Evolutionary conservation across 2,797 vertebrate genomes (phyloP).

Genomic region (Otolemur crassicaudatus): DNA sequence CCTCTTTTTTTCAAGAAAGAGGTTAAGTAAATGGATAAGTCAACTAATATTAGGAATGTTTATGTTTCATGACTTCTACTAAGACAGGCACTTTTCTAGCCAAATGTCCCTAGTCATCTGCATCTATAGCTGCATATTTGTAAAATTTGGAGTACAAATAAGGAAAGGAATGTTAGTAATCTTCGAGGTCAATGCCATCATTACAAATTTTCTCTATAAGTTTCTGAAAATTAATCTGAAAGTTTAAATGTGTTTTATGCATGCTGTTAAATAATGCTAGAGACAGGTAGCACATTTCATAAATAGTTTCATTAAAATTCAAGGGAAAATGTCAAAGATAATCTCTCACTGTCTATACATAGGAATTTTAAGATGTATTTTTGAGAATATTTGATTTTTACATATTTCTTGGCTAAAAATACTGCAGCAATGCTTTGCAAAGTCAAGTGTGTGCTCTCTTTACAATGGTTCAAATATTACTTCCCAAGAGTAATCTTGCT

Average conservation of each 20-base stretch:
- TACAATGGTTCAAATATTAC: not conserved
- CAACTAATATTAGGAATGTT: not conserved
- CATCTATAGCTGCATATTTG: not conserved
- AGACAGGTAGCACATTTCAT: not conserved
- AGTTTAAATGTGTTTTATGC: slow-evolving; percentile 21
- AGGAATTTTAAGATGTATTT: not conserved
- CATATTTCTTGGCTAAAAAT: not conserved
- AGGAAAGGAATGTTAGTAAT: not conserved
- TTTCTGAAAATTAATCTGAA: slow-evolving; percentile 2
- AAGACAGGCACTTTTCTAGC: not conserved
- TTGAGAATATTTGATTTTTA: slow-evolving; percentile 29
- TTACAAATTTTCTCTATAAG: not conserved
- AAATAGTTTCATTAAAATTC: slow-evolving; percentile 60
- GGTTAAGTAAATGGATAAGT: not conserved
- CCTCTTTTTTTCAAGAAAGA: slow-evolving; percentile 29
- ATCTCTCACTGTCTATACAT: not conserved
- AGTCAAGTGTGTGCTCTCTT: not conserved
- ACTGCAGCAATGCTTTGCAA: not conserved
- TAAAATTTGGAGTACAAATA: not conserved
- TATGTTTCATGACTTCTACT: slow-evolving; percentile 3
- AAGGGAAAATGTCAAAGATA: slow-evolving; percentile 19
- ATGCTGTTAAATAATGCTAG: not conserved
- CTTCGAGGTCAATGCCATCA: not conserved
- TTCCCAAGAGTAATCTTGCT: not conserved
- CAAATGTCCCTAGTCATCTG: not conserved